Evolutionary conservation across 2,113 vertebrate species (phyloP).

Genomic region (Dascyllus trimaculatus): DNA sequence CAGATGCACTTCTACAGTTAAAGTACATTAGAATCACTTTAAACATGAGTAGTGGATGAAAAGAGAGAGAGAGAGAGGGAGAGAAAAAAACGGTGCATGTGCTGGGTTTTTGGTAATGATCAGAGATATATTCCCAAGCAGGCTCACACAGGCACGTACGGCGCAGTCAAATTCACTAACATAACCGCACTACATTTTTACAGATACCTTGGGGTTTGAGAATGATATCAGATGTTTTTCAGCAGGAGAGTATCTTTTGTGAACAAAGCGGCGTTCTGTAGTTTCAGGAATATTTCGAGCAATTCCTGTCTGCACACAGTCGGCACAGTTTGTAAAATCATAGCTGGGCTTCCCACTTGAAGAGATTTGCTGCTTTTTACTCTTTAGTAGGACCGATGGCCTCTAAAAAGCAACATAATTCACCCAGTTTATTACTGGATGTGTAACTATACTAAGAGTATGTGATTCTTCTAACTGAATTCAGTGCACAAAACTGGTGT

Average conservation of each 20-base stretch:
- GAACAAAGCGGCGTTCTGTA: conserved; percentile 8
- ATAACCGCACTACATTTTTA: conserved; percentile 21
- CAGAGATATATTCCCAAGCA: conserved; percentile 11
- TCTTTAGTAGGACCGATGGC: neutral
- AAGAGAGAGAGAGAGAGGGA: neutral
- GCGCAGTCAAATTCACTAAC: conserved; percentile 9
- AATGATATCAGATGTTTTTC: conserved; percentile 10
- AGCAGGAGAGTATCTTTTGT: neutral
- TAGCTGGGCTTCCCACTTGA: conserved; percentile 2
- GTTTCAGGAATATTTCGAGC: conserved; percentile 19
- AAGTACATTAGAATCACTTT: conserved; percentile 39
- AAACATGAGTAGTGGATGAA: conserved; percentile 16
- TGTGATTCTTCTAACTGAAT: too few relatives aligned
- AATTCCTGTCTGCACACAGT: conserved; percentile 9
- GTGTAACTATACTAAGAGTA: too few relatives aligned
- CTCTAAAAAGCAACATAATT: neutral
- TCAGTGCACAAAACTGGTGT: too few relatives aligned
- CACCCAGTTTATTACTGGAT: neutral
- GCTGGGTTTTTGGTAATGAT: conserved; percentile 35
- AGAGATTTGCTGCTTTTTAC: neutral
- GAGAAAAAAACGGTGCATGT: neutral
- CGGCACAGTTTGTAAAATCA: neutral
- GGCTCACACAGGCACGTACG: neutral
- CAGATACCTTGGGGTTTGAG: conserved; percentile 29
- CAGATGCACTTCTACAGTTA: neutral